Percentiles rank a stretch among this genome's conserved stretches.
phyloP scores from a whole-genome alignment of 2,888 invertebrate species.

The Baronia brevicornis region DNA sequence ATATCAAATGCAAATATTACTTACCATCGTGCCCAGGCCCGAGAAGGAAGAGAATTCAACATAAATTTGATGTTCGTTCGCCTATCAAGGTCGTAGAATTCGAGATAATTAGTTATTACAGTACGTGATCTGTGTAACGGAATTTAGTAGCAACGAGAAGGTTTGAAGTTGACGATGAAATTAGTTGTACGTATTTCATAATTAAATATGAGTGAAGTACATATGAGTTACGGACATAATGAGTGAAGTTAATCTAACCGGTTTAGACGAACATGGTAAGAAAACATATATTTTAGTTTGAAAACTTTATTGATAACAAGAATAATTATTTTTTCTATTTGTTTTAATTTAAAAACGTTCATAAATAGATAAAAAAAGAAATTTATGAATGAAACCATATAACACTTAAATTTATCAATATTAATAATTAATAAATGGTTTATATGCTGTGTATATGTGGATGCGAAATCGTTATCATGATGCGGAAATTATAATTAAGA shows the following conservation, averaged over 20 bases:
- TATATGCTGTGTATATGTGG: no score
- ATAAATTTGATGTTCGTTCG: slow-evolving; percentile 9
- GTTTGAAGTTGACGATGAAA: slow-evolving; percentile 9
- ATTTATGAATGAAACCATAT: no score
- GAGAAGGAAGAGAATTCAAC: not conserved
- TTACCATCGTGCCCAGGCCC: no score
- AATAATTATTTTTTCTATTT: not conserved
- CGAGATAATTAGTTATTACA: slow-evolving; percentile 12
- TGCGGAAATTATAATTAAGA: no score
- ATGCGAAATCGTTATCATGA: no score
- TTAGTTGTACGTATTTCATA: not conserved
- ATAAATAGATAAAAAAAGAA: no score
- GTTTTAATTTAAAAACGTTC: no score
- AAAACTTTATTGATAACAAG: no score
- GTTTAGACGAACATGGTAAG: slow-evolving; percentile 8
- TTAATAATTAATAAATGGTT: no score
- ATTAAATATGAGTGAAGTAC: slow-evolving; percentile 7
- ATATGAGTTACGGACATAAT: no score
- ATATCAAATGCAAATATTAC: not conserved
- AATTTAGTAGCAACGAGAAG: slow-evolving; percentile 10
- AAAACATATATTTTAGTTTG: not conserved
- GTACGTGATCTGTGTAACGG: slow-evolving; percentile 6
- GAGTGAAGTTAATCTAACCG: slow-evolving; percentile 18
- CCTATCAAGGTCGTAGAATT: slow-evolving; percentile 9
- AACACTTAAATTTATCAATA: no score